These are phyloP conservation scores for Pipistrellus nathusii DNA, from an alignment of 2,797 vertebrate species.

Conservation along the genomic window DNA sequence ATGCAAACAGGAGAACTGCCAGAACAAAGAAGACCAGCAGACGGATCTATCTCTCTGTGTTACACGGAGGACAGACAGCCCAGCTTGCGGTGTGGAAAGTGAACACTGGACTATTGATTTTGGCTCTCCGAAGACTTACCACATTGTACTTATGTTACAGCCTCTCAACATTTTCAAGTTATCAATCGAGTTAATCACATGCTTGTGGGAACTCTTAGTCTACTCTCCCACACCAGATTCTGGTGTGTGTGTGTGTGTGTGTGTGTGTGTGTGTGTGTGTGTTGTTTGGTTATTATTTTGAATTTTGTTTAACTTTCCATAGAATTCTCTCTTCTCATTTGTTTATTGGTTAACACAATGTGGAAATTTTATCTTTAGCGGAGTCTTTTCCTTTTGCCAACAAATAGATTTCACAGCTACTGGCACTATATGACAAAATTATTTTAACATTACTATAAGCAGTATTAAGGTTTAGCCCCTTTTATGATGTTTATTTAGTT, in stretches of 20 bases:
- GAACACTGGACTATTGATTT: background rate
- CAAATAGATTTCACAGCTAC: background rate
- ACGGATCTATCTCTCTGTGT: background rate
- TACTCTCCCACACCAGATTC: background rate
- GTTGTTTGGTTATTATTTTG: background rate
- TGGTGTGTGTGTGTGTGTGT: background rate
- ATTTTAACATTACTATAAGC: background rate
- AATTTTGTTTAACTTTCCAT: background rate
- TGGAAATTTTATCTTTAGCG: slow-evolving; percentile 16
- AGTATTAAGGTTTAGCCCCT: background rate
- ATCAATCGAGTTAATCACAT: background rate
- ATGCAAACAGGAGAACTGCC: slow-evolving; percentile 7
- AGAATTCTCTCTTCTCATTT: background rate
- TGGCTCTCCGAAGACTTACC: background rate
- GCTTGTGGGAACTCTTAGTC: background rate
- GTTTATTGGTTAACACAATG: background rate
- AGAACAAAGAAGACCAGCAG: background rate
- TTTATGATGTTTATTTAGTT: background rate
- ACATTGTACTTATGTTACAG: background rate
- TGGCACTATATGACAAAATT: background rate
- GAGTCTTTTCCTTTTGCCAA: slow-evolving; percentile 22
- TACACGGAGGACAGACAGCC: background rate
- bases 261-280: background rate
- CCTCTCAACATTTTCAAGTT: background rate
- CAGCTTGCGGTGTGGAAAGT: background rate